Percentiles rank a stretch among this genome's conserved stretches.
Evolutionary conservation across 1,140 invertebrate species (phyloP).

Genomic region (Nilaparvata lugens): DNA sequence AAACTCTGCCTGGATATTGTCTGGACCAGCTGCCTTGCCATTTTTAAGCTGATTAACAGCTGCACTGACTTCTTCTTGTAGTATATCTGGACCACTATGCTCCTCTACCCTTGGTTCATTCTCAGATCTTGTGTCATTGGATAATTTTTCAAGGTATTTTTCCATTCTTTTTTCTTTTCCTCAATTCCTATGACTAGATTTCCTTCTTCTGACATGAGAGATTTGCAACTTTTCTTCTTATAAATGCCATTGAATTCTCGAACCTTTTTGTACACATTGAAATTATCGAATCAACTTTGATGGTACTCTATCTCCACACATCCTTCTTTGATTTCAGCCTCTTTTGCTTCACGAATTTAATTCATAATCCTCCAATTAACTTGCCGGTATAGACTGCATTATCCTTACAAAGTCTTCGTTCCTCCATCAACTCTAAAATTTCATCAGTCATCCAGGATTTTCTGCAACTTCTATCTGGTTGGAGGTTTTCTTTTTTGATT

Average conservation of each 20-base stretch:
- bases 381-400: constrained; percentile 1
- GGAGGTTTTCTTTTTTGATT: constrained; percentile 3
- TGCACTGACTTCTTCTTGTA: not conserved
- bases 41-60: constrained; percentile 8
- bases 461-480: constrained; percentile 10
- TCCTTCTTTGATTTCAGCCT: constrained; percentile 5
- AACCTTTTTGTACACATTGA: constrained; percentile 18
- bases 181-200: constrained; percentile 6
- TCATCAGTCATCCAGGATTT: constrained; percentile 25
- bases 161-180: constrained; percentile 15
- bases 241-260: constrained; percentile 15
- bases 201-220: not conserved
- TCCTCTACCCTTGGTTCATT: not conserved
- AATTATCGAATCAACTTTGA: constrained; percentile 12
- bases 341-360: constrained; percentile 8
- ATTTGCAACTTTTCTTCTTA: not conserved
- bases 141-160: constrained; percentile 24
- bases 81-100: constrained; percentile 18
- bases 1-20: too few species aligned
- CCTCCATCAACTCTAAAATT: constrained; percentile 25
- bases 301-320: constrained; percentile 13
- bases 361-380: not conserved
- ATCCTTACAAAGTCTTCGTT: constrained; percentile 20
- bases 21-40: constrained; percentile 3
- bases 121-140: constrained; percentile 17